Conservation (phyloP, 2,888 invertebrate species). For the Hymenopus coronatus region DNA sequence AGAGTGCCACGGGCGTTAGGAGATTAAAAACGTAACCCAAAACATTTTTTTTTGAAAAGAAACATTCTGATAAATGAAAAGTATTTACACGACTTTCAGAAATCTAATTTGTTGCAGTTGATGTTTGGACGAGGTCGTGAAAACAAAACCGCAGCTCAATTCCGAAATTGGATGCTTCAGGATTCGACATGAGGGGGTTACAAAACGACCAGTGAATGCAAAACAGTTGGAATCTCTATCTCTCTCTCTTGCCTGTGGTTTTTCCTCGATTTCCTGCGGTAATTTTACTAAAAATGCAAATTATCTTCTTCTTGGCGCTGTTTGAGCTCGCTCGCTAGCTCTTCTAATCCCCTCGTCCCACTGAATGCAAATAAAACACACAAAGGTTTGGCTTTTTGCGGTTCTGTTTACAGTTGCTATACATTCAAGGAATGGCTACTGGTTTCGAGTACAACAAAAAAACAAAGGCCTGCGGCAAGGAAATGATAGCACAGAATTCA, state of each 20-base stretch:
- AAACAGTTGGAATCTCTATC: not conserved
- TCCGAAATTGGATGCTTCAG: not conserved
- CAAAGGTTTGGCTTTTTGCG: not conserved
- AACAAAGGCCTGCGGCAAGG: too few relatives aligned
- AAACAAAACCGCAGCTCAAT: not conserved
- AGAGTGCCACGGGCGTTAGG: not conserved
- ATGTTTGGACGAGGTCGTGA: not conserved
- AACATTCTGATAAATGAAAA: not conserved
- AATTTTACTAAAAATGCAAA: constrained; percentile 1
- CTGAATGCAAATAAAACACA: not conserved
- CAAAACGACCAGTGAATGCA: not conserved
- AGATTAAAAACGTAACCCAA: not conserved
- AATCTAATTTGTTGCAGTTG: not conserved
- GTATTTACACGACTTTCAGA: not conserved
- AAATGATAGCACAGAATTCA: too few relatives aligned
- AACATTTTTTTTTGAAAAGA: not conserved
- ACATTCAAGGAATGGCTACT: not conserved
- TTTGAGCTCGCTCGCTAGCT: too few relatives aligned
- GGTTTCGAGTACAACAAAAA: too few relatives aligned
- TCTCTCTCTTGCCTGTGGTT: not conserved
- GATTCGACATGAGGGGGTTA: not conserved
- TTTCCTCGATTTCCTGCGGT: not conserved
- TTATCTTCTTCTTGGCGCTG: not conserved
- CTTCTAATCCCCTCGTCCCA: not conserved
- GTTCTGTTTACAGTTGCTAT: not conserved